Evolutionary conservation across 64 coral and sea anemone genomes (phyloP), one percentile per base, ranked within the genome.

Genomic region (Stylophora pistillata): DNA sequence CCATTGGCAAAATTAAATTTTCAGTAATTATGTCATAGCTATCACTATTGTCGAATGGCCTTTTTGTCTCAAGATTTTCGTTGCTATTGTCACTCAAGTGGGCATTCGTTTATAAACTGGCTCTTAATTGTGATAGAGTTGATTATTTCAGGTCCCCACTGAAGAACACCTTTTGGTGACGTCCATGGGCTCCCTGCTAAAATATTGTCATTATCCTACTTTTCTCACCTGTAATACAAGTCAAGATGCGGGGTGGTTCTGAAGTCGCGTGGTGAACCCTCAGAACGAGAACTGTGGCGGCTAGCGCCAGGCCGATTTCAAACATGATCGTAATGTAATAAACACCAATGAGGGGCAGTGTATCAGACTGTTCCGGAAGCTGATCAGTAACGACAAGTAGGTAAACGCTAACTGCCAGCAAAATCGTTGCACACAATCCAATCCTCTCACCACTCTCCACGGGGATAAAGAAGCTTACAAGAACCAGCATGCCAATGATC

Each of bases 391-490:
- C 71, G 11, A 95, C 85, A 1, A 91, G 30, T 14, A 91, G 85
- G 56, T 91, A 95, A 12, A 95, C 94, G 12, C 89, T 95, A 3
- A 95, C 77, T 25, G 94, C 89, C 37, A 95, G 77, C 17, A 95
- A 71, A 88, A 95, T 82, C 9, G 89, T 86, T 9, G 89, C 86
- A 70, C 94, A 88, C 5, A 91, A 52, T n/a, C 93, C 93, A 12
- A 94, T 78, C 34, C 93, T 57, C 68, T 94, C 93, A 2, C 93
- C 93, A 59, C 34, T 94, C 53, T 94, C 93, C 2, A 88, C 81
- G 41, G 93, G 93, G 20, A 94, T 55, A 41, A 90, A 74, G 60
- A 94, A 94, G 21, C 88, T 90, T 9, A 79, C 64, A 30, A 94
- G 86, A 11, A 94, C 85, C 17, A 94, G 65, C 58, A 71, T 55